Percentiles rank a stretch among this genome's conserved stretches.
These are phyloP conservation scores for Schizopygopsis malacanthus DNA, from an alignment of 2,797 vertebrate genomes.

Conservation along the genomic window DNA sequence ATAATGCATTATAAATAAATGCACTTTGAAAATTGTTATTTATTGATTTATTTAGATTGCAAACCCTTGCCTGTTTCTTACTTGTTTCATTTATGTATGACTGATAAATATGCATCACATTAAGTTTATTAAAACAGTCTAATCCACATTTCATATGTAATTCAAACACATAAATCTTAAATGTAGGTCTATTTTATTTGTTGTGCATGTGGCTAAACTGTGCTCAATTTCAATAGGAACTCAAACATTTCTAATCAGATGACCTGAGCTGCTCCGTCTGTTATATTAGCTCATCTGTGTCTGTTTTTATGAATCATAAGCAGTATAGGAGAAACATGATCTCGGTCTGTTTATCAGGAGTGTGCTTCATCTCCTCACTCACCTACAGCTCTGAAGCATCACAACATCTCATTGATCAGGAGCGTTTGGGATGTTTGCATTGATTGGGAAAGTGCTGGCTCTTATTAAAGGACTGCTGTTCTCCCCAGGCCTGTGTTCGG, in stretches of 20 bases:
- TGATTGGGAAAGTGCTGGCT: constrained; percentile 78
- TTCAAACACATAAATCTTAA: neutral
- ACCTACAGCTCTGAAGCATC: constrained; percentile 48
- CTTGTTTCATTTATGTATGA: neutral
- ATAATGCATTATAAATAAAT: neutral
- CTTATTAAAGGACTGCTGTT: constrained; percentile 82
- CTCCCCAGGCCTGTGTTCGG: constrained; percentile 75
- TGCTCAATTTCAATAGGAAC: neutral
- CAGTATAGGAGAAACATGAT: neutral
- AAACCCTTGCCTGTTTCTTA: too few species aligned
- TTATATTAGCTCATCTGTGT: neutral
- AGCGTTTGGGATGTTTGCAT: constrained; percentile 75
- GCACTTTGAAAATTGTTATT: neutral
- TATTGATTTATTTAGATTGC: neutral
- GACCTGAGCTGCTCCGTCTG: neutral
- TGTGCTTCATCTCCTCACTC: constrained; percentile 24
- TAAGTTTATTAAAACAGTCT: neutral
- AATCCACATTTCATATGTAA: neutral
- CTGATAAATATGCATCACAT: neutral
- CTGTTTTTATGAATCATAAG: neutral
- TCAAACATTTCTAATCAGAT: neutral
- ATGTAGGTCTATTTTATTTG: neutral
- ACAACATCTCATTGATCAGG: constrained; percentile 73
- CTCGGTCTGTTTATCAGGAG: neutral
- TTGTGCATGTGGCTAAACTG: neutral